Evolutionary conservation across 2,113 vertebrate species (phyloP).

Genomic region (Zosterops japonicus): DNA sequence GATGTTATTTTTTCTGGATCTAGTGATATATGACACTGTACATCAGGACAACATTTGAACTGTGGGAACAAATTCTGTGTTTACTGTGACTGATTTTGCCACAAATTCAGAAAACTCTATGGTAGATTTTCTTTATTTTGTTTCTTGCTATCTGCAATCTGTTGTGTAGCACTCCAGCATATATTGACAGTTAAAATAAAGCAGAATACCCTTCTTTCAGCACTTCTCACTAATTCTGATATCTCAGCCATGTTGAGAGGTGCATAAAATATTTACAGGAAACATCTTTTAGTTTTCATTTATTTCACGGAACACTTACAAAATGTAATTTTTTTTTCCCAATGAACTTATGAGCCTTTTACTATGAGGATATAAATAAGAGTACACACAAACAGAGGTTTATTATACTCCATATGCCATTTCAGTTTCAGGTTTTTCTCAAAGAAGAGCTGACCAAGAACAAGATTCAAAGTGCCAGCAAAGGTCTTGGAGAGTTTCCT

Average conservation of each 20-base stretch:
- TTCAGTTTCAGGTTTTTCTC: neutral
- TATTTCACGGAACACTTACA: neutral
- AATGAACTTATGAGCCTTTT: neutral
- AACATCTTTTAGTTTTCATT: neutral
- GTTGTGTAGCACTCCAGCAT: neutral
- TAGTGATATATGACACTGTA: neutral
- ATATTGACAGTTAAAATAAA: neutral
- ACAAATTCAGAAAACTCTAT: neutral
- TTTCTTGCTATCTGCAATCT: neutral
- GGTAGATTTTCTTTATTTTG: neutral
- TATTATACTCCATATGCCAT: neutral
- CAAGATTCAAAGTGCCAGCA: neutral
- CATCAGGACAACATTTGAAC: fast-evolving
- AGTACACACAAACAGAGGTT: neutral
- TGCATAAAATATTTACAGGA: neutral
- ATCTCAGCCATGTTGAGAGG: neutral
- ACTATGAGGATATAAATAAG: neutral
- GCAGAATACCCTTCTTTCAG: neutral
- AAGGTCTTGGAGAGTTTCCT: neutral
- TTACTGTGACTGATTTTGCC: neutral
- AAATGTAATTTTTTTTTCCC: neutral
- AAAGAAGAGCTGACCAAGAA: neutral
- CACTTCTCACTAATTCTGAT: neutral
- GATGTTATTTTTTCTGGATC: neutral
- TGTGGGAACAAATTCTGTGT: neutral